These are phyloP conservation scores for Melierax canorus DNA, from an alignment of 2,113 vertebrate species.

Conservation along the genomic window DNA sequence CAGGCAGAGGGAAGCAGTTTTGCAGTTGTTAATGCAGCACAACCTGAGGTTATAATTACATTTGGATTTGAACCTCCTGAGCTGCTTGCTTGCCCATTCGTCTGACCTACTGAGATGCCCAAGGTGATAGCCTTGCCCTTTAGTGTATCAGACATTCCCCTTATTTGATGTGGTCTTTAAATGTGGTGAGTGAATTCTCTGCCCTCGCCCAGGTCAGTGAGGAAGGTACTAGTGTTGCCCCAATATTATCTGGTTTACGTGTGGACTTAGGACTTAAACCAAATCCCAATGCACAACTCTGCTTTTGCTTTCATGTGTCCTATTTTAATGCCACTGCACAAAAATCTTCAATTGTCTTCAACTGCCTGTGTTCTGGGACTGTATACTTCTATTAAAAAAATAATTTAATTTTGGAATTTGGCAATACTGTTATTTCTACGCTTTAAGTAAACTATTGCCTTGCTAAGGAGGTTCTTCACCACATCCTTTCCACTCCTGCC, in stretches of 20 bases:
- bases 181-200: rapidly evolving
- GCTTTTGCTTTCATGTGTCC: not conserved
- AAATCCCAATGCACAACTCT: not conserved
- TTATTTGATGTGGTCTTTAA: not conserved
- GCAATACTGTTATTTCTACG: not conserved
- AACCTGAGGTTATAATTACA: not conserved
- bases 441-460: not conserved
- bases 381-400: not conserved
- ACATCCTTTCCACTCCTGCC: not conserved
- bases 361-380: not conserved
- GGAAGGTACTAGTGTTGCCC: not conserved
- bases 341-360: not conserved
- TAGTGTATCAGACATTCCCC: not conserved
- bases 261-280: rapidly evolving
- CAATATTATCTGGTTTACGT: rapidly evolving
- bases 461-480: not conserved
- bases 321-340: not conserved
- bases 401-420: not conserved
- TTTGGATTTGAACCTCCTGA: not conserved
- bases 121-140: too few species aligned
- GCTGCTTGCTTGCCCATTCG: rapidly evolving
- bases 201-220: not conserved
- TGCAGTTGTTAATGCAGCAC: not conserved
- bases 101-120: not conserved
- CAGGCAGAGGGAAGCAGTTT: not conserved